A percentile compares a stretch with the other conserved stretches of the same genome.
Evolutionary conservation across 2,797 vertebrate genomes (phyloP).

Genomic region (Channa striata): DNA sequence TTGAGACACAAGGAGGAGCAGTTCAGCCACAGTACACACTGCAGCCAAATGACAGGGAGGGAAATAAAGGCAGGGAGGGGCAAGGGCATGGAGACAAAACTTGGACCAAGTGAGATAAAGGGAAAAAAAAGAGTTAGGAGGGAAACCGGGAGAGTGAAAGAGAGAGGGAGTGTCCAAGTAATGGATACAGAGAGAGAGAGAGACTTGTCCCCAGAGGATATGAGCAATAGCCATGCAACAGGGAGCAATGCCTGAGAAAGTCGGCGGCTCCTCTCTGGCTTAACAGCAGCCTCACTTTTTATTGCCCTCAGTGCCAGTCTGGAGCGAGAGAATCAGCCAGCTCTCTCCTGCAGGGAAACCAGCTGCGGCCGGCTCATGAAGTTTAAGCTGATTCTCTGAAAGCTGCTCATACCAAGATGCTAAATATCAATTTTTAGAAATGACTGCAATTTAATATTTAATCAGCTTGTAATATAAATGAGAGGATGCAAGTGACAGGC

Average conservation of each 20-base stretch:
- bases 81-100: conserved; percentile 43
- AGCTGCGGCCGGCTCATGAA: conserved; percentile 50
- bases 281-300: conserved; percentile 65
- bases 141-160: conserved; percentile 52
- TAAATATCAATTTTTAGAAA: conserved; percentile 47
- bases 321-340: conserved; percentile 44
- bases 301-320: conserved; percentile 64
- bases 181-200: conserved; percentile 56
- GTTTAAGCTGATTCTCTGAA: conserved; percentile 49
- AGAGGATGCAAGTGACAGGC: neutral
- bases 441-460: conserved; percentile 37
- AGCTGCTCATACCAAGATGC: conserved; percentile 47
- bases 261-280: conserved; percentile 71
- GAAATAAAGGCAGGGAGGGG: conserved; percentile 19
- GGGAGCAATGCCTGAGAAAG: conserved; percentile 76
- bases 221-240: conserved; percentile 85
- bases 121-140: conserved; percentile 46
- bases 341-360: conserved; percentile 51
- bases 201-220: conserved; percentile 72
- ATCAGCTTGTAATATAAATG: conserved; percentile 22
- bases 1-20: conserved; percentile 68
- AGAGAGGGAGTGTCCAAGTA: conserved; percentile 69
- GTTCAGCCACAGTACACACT: conserved; percentile 43
- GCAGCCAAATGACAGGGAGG: neutral
- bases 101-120: conserved; percentile 63